Conservation (phyloP, 2,797 vertebrate genomes). For the Lepilemur ruficaudatus region DNA sequence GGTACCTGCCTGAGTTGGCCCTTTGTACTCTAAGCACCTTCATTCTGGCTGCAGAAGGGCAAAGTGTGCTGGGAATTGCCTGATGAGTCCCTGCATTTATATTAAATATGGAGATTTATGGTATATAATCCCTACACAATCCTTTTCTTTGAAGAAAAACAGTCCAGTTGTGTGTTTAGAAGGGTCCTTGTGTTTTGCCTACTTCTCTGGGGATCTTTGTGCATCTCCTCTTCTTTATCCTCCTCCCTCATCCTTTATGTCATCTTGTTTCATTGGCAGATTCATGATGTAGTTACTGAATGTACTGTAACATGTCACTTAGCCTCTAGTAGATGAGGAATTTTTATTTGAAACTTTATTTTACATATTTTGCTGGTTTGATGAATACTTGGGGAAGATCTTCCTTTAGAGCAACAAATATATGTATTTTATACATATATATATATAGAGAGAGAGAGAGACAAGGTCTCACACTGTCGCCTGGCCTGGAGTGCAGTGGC, state of each 20-base stretch:
- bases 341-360: background rate
- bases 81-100: background rate
- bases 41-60: background rate
- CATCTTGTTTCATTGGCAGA: background rate
- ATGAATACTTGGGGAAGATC: background rate
- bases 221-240: background rate
- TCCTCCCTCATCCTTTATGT: background rate
- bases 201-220: background rate
- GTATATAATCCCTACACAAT: background rate
- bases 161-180: background rate
- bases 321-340: background rate
- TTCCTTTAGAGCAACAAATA: background rate
- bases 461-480: background rate
- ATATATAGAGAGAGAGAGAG: background rate
- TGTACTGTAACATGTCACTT: background rate
- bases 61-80: background rate
- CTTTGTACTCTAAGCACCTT: background rate
- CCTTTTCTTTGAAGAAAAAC: background rate
- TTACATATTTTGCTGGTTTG: background rate
- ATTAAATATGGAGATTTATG: background rate
- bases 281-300: background rate
- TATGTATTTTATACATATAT: background rate
- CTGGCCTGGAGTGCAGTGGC: background rate
- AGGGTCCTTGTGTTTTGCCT: background rate
- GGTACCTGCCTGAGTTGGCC: background rate